These are phyloP conservation scores for Eupelmus urozonus DNA, from an alignment of 2,888 invertebrate genomes.

Conservation along the genomic window DNA sequence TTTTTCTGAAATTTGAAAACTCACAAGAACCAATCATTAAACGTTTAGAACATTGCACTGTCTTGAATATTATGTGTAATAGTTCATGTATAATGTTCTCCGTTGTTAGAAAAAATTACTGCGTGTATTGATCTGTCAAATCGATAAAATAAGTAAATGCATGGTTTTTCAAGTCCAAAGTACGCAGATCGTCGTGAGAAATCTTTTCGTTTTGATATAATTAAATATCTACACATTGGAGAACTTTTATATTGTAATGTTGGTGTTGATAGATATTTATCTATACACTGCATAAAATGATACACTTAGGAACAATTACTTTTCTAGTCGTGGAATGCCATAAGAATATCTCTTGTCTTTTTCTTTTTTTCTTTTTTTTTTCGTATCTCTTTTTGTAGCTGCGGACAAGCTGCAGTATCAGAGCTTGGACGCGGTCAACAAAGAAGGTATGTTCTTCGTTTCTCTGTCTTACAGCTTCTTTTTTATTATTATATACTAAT, in stretches of 20 bases:
- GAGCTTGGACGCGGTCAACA: slow-evolving; percentile 83
- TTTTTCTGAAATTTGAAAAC: too few relatives aligned
- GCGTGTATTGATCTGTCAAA: neutral
- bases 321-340: slow-evolving; percentile 35
- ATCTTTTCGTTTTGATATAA: too few relatives aligned
- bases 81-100: neutral
- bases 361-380: slow-evolving; percentile 63
- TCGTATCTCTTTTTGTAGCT: slow-evolving; percentile 77
- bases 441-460: slow-evolving; percentile 80
- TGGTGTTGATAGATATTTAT: slow-evolving; percentile 10
- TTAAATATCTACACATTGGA: too few relatives aligned
- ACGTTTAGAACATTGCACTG: too few relatives aligned
- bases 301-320: neutral
- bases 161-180: neutral
- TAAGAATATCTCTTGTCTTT: slow-evolving; percentile 30
- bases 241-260: neutral
- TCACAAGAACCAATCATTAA: too few relatives aligned
- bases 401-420: slow-evolving; percentile 82
- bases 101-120: slow-evolving; percentile 8
- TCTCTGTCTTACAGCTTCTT: slow-evolving; percentile 20
- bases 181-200: neutral
- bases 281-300: neutral
- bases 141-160: slow-evolving; percentile 6
- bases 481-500: slow-evolving; percentile 27
- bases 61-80: neutral